Conservation (phyloP, 2,113 vertebrate genomes). For the Phylloscopus trochilus region DNA sequence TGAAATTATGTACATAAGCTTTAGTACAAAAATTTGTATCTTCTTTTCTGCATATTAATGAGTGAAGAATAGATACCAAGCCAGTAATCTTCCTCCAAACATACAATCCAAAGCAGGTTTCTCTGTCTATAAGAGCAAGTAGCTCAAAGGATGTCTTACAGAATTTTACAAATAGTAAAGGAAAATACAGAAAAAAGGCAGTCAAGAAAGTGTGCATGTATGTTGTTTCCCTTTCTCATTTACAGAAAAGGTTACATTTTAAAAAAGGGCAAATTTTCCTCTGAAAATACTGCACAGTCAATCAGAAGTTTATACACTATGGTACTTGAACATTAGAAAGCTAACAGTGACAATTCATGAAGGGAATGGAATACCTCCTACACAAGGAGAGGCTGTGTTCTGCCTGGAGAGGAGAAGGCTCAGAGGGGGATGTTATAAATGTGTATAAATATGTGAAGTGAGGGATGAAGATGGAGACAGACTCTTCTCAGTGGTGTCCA, state of each 20-base stretch:
- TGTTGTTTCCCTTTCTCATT: not conserved
- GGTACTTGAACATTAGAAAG: not conserved
- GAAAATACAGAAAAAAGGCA: not conserved
- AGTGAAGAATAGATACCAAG: not conserved
- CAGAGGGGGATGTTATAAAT: not conserved
- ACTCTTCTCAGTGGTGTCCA: not conserved
- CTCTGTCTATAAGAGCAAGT: not conserved
- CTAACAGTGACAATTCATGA: not conserved
- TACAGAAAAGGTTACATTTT: not conserved
- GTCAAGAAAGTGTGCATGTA: not conserved
- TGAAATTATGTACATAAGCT: not conserved
- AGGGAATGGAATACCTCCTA: not conserved
- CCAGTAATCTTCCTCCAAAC: not conserved
- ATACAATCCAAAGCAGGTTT: not conserved
- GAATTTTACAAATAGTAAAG: not conserved
- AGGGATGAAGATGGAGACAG: not conserved
- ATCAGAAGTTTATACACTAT: not conserved
- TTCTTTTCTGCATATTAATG: not conserved
- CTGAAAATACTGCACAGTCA: not conserved
- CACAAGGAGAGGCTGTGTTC: not conserved
- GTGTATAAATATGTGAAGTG: not conserved
- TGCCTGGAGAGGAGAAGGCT: not conserved
- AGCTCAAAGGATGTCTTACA: not conserved
- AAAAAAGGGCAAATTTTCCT: not conserved
- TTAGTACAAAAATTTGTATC: not conserved